Evolutionary conservation across 2,888 invertebrate species (phyloP).

Genomic region (Lasioglossum lativentre): DNA sequence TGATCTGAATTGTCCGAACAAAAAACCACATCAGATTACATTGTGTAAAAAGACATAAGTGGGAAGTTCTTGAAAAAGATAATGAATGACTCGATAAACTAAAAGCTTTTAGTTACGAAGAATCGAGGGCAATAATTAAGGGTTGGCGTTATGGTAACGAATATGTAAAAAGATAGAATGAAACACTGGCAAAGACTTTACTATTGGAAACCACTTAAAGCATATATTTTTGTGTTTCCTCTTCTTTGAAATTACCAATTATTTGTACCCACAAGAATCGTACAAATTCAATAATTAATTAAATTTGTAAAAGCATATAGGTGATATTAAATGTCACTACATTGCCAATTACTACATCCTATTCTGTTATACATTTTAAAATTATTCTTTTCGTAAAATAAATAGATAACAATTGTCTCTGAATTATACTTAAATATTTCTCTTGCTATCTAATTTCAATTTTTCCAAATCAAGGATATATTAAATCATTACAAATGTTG

Average conservation of each 20-base stretch:
- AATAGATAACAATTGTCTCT: no score
- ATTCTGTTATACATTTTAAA: background rate
- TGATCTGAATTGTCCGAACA: background rate
- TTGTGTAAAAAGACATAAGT: background rate
- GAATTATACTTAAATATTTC: no score
- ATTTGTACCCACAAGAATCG: background rate
- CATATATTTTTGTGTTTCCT: background rate
- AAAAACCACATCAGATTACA: constrained; percentile 18
- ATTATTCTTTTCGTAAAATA: background rate
- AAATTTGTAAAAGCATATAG: background rate
- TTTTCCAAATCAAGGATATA: no score
- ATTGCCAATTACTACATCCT: no score
- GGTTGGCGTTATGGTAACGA: constrained; percentile 1
- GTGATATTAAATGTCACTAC: background rate
- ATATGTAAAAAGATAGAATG: background rate
- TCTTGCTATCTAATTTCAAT: no score
- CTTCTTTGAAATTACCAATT: background rate
- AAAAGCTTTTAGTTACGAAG: constrained; percentile 21
- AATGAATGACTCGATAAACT: constrained; percentile 28
- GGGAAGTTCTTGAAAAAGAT: background rate
- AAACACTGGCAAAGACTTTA: background rate
- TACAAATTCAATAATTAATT: background rate
- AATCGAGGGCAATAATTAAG: constrained; percentile 17
- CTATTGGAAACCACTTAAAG: background rate
- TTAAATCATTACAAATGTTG: no score